Percentiles rank a stretch among this genome's conserved stretches.
phyloP scores from a whole-genome alignment of 1,140 invertebrate species.

The Hypsibius dujardini region DNA sequence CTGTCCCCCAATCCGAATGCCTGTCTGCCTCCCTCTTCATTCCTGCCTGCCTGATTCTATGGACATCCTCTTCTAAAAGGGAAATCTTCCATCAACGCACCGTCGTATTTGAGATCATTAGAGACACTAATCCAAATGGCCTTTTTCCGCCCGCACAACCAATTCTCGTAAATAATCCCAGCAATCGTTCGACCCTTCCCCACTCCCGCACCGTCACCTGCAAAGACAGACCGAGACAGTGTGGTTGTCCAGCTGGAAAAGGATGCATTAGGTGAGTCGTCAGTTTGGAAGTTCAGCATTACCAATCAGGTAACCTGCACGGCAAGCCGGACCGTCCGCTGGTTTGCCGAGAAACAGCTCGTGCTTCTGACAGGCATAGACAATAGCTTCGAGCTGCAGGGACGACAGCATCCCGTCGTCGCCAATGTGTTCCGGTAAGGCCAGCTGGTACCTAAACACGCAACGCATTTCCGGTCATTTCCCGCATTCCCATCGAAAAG shows the following conservation, averaged over 20 bases:
- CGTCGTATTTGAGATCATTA: conserved; percentile 94
- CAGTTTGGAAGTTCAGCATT: too few relatives aligned
- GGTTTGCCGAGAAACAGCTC: conserved; percentile 56
- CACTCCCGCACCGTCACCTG: conserved; percentile 97
- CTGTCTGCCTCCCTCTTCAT: too few relatives aligned
- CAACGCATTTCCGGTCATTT: background rate
- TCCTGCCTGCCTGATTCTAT: too few relatives aligned
- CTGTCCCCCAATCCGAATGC: too few relatives aligned
- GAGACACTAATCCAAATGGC: conserved; percentile 89
- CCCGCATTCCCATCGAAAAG: too few relatives aligned
- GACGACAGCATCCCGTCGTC: conserved; percentile 71
- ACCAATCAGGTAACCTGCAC: conserved; percentile 87
- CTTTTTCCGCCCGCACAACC: conserved; percentile 70
- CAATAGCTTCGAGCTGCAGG: conserved; percentile 85
- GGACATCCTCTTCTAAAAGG: too few relatives aligned
- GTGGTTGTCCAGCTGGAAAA: too few relatives aligned
- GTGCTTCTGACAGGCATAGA: conserved; percentile 87
- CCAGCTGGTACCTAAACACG: conserved; percentile 53
- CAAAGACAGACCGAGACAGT: too few relatives aligned
- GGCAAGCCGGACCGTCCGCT: conserved; percentile 49
- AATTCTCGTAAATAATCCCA: conserved; percentile 96
- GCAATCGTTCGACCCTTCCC: conserved; percentile 96
- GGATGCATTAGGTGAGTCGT: too few relatives aligned
- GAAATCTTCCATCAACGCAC: too few relatives aligned
- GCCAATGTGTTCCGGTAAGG: conserved; percentile 66